Evolutionary conservation across 2,888 invertebrate genomes (phyloP), one percentile per base, ranked within the genome.

Genomic region (Latheticus oryzae): DNA sequence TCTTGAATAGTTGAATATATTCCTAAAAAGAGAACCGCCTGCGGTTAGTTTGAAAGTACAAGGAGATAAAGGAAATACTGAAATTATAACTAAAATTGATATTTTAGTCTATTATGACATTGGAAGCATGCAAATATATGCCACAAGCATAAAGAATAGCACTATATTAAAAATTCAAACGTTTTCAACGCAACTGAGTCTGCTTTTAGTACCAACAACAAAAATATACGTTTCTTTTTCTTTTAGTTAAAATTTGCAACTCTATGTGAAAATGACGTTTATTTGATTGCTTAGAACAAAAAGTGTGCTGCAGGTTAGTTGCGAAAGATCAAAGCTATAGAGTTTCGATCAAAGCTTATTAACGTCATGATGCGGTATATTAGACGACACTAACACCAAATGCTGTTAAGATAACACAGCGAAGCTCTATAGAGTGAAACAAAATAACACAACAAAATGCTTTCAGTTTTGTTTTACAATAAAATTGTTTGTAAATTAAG

Each of bases 131-230:
- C 24, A 15, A 19, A 42, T 15, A 33, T 33, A 33, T 23, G 12
- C 15, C 28, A 24, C 15, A 9, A 9, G 9, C 47, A 33, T 43
- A 43, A 43, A 43, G 43, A 19, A 43, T 43, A 43, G 16, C 43
- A 30, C 17, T 15, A 11, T 23, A 33, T 47, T 33, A 47, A 47
- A 47, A 47, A 47, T 47, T 32, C 11, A 47, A 47, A 47, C 47
- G 13, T 47, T 33, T 33, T 47, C 11, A 43, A 30, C 28, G 30
- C 7, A 11, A n/a, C n/a, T n/a, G 9, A 26, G 17, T 7, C 13
- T 12, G 17, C 9, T 43, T 42, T 43, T 15, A 43, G 11, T 21
- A 11, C 15, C 9, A 43, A 43, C n/a, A 43, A 43, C 11, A 43
- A 43, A 43, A 40, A 40, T 13, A 40, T 24, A 40, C 24, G 23